These are phyloP conservation scores for Timema cristinae DNA, from an alignment of 2,888 invertebrate genomes.

Conservation along the genomic window DNA sequence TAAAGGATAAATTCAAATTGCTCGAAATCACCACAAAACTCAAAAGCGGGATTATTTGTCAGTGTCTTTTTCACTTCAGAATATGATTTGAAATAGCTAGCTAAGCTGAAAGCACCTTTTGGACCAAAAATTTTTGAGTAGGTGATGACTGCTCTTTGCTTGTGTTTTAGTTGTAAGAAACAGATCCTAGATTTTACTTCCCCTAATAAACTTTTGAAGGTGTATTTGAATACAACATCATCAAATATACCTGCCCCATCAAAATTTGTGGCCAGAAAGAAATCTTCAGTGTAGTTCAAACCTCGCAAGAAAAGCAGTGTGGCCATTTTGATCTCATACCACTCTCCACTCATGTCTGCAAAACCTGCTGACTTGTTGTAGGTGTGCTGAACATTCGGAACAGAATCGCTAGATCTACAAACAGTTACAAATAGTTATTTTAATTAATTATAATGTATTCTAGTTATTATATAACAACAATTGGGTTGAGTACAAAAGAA, in stretches of 20 bases:
- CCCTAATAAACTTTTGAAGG: neutral
- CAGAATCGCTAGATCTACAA: neutral
- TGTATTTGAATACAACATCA: slow-evolving; percentile 17
- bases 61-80: slow-evolving; percentile 6
- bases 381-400: slow-evolving; percentile 3
- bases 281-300: slow-evolving; percentile 1
- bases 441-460: too few relatives aligned
- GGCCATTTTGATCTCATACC: slow-evolving; percentile 19
- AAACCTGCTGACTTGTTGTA: slow-evolving; percentile 11
- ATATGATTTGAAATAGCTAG: slow-evolving; percentile 10
- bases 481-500: too few relatives aligned
- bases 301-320: slow-evolving; percentile 18
- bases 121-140: slow-evolving; percentile 4
- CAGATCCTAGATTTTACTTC: slow-evolving; percentile 5
- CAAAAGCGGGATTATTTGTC: neutral
- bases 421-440: neutral
- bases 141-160: neutral
- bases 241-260: slow-evolving; percentile 13
- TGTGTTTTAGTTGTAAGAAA: slow-evolving; percentile 19
- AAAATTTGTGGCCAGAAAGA: slow-evolving; percentile 16
- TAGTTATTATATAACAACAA: too few relatives aligned
- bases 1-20: slow-evolving; percentile 11
- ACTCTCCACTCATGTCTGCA: slow-evolving; percentile 18
- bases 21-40: neutral
- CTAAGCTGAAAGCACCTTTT: slow-evolving; percentile 11